These are phyloP conservation scores for Echinarachnius parma DNA, from an alignment of 53 echinoderm and acorn worm species.

Conservation along the genomic window DNA sequence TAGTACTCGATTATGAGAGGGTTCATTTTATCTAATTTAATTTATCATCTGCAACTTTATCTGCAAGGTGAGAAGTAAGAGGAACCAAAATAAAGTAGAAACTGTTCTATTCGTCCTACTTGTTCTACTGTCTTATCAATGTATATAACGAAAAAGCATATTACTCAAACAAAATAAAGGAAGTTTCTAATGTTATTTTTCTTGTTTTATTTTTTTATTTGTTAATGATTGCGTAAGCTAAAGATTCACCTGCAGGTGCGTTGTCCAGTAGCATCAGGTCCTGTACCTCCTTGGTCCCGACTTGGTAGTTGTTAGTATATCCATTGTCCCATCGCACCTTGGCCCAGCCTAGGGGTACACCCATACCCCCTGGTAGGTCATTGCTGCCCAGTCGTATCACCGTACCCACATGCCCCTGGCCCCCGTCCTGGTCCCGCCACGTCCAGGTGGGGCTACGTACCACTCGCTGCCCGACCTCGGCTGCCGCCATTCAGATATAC, in stretches of 20 bases:
- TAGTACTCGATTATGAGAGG: too few species aligned
- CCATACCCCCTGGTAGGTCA: not conserved
- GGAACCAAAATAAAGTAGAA: too few species aligned
- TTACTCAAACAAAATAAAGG: too few species aligned
- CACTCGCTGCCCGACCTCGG: slow-evolving; percentile 67
- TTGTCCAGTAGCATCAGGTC: slow-evolving; percentile 76
- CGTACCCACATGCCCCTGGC: slow-evolving; percentile 74
- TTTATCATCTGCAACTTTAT: too few species aligned
- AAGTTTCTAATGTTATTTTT: too few species aligned
- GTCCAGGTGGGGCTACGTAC: slow-evolving; percentile 78
- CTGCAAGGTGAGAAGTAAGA: too few species aligned
- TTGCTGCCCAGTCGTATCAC: slow-evolving; percentile 50
- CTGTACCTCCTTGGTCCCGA: slow-evolving; percentile 50
- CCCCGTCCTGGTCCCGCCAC: slow-evolving; percentile 74
- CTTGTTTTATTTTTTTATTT: not conserved
- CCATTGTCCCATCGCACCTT: slow-evolving; percentile 79
- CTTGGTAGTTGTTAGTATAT: slow-evolving; percentile 70
- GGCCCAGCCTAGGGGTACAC: slow-evolving; percentile 22
- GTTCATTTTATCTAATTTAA: too few species aligned
- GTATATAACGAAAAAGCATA: too few species aligned
- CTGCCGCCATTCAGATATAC: not conserved
- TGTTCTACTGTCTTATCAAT: too few species aligned
- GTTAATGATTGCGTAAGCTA: not conserved
- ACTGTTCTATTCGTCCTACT: too few species aligned
- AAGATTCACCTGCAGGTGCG: slow-evolving; percentile 62